Evolutionary conservation across 2,797 vertebrate genomes (phyloP), one percentile per base, ranked within the genome.

Genomic region (Acestrorhynchus altus): DNA sequence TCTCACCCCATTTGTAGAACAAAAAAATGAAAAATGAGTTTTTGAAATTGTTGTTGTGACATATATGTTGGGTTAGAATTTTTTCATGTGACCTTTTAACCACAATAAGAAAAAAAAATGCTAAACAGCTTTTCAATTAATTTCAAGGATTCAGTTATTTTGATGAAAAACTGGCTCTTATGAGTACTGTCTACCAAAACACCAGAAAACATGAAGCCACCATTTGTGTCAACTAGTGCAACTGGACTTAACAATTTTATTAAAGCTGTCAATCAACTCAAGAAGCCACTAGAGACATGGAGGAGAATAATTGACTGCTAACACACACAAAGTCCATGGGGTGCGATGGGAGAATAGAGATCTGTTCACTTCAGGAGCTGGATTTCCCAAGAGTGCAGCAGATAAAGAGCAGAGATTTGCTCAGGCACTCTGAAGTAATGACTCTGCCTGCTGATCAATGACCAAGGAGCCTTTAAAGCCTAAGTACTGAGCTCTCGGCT

Each of bases 391-490:
- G 86, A 75, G 87, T 88, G 73, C 82, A 49, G 44, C 79, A 82
- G 72, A 84, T 78, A 57, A 69, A 84, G 73, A 79, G 78, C 72
- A 79, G 85, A 72, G 71, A 87, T 81, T 74, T 68, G 42, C 63
- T 85, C 75, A 74, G 16, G 54, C 28, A 35, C 68, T 72, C 60
- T 77, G 56, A 83, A 83, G 74, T 40, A 40, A 78, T 9, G 31
- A 79, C 61, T 83, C 84, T 54, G 72, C 72, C 82, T 84, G 82
- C 85, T 82, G 85, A 91, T 90, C 88, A 89, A 89, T 89, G 84
- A 69, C 83, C 78, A 83, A 74, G 81, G 77, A 90, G 84, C 81
- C 85, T 81, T 81, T 84, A 88, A 91, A 90, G 87, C 87, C 82
- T 80, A 82, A 10, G 16, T 73, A 89, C 90, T 84, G 86, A 90